These are phyloP conservation scores for Eupeodes corollae DNA, from an alignment of 1,140 invertebrate species.

Conservation along the genomic window DNA sequence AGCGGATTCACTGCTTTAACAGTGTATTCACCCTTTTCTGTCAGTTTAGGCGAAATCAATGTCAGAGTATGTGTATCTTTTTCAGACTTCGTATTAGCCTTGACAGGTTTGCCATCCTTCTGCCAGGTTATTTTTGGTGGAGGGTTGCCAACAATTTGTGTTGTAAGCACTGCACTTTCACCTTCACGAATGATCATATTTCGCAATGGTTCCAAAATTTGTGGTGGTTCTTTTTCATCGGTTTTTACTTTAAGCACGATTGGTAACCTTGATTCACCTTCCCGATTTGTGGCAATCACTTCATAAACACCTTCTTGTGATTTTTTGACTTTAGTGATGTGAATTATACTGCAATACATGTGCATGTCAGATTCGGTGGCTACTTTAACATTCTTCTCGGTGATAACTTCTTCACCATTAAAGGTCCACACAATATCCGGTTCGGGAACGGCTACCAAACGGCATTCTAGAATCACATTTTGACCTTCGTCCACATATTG, in stretches of 20 bases:
- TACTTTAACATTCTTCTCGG: conserved; percentile 54
- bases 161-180: conserved; percentile 60
- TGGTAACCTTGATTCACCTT: conserved; percentile 74
- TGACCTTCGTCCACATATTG: conserved; percentile 70
- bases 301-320: conserved; percentile 80
- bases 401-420: conserved; percentile 59
- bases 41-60: conserved; percentile 51
- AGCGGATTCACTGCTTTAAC: conserved; percentile 67
- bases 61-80: conserved; percentile 57
- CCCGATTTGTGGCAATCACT: conserved; percentile 74
- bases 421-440: conserved; percentile 77
- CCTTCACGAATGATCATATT: conserved; percentile 64
- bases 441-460: conserved; percentile 79
- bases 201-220: conserved; percentile 66
- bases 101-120: conserved; percentile 60
- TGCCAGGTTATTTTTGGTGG: conserved; percentile 68
- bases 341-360: conserved; percentile 73
- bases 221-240: conserved; percentile 61
- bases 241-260: conserved; percentile 73
- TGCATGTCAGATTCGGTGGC: conserved; percentile 76
- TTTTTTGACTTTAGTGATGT: conserved; percentile 65
- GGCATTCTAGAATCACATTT: conserved; percentile 69
- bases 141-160: conserved; percentile 72
- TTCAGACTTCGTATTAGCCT: conserved; percentile 47
- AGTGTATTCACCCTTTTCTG: conserved; percentile 67